Base-by-base conservation (phyloP, 2,888 invertebrate species). In the Eilema sororculum region DNA sequence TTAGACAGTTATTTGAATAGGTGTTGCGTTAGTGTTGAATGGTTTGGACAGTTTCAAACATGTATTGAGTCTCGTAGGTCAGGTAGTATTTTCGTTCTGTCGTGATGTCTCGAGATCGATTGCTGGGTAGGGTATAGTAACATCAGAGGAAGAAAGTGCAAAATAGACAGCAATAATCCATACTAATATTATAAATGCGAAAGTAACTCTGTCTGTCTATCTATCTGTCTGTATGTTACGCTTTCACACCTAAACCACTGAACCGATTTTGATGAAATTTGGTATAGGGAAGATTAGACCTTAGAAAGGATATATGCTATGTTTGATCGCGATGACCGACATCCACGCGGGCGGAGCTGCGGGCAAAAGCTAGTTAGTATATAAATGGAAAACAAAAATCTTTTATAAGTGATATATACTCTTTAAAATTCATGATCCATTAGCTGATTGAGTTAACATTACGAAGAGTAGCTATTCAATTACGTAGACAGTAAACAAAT, bases 1-100 rank as follows among this genome's bases (percentile, higher is more conserved):
- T 69, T 69, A 57, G 22, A 56, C 56, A 25, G 20, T 46, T n/a
- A n/a, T 60, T 60, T 60, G 20, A 24, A 37, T 24, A 24, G 61
- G 8, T 46, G 58, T 60, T 60, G 28, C 12, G 13, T 28, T 59
- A 28, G 3, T 37, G 61, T 61, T 33, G 20, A n/a, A 61, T 61
- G 12, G 33, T 33, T 62, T 63, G 5, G 3, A 10, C 1, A n/a
- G 20, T 52, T 52, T 46, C 41, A 46, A 46, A 46, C 0, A 1
- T 20, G 20, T 46, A 20, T 46, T 46, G 46, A 46, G 3, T 16
- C 20, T 46, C 6, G 46, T 46, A 46, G 20, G 6, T 52, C n/a
- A 9, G 52, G 52, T 52, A 20, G 46, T 46, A 46, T 46, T 20
- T 20, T 20, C 46, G 46, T 20, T 46, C 20, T 46, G 20, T 46